Evolutionary conservation across 2,888 invertebrate genomes (phyloP).

Genomic region (Horisme vitalbata): DNA sequence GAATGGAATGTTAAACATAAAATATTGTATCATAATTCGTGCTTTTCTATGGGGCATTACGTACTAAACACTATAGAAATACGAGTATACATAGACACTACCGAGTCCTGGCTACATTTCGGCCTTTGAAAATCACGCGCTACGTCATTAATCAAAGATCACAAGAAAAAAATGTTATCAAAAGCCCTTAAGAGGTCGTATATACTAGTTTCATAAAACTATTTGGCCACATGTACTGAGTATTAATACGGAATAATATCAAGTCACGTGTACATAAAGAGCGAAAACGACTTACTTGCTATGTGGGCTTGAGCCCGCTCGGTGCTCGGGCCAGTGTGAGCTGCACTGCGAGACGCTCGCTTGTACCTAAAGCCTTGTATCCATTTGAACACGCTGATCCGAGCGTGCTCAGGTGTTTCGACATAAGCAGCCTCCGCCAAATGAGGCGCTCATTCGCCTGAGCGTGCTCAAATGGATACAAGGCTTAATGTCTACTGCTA

Average conservation of each 20-base stretch:
- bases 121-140: conserved; percentile 5
- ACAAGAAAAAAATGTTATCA: conserved; percentile 2
- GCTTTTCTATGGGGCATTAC: background rate
- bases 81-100: no score
- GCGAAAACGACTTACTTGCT: conserved; percentile 17
- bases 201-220: conserved; percentile 37
- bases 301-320: conserved; percentile 21
- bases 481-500: no score
- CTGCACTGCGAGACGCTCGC: background rate
- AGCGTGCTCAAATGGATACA: no score
- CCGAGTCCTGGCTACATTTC: background rate
- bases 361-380: no score
- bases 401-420: no score
- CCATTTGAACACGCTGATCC: no score
- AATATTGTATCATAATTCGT: background rate
- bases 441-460: no score
- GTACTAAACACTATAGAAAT: no score
- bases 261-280: conserved; percentile 9
- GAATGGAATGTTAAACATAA: conserved; percentile 29
- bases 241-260: conserved; percentile 30
- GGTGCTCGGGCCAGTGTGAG: background rate
- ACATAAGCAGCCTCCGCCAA: no score
- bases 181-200: conserved; percentile 4
- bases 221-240: conserved; percentile 54
- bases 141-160: conserved; percentile 8